Conservation (phyloP, 2,888 invertebrate species). For the Cactoblastis cactorum region DNA sequence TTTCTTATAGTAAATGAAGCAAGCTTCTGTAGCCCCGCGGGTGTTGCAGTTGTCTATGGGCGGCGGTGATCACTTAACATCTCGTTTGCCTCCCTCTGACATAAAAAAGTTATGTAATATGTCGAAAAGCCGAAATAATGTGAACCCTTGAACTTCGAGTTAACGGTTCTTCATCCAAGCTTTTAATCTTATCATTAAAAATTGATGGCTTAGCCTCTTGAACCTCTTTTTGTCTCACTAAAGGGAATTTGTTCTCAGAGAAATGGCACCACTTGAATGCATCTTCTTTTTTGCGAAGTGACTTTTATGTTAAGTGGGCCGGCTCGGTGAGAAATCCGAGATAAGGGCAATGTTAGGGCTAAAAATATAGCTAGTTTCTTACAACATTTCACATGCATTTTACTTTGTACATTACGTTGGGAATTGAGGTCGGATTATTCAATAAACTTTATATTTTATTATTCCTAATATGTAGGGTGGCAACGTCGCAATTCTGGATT, state of each 20-base stretch:
- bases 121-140: too few relatives aligned
- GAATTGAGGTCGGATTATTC: neutral
- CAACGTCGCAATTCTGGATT: too few relatives aligned
- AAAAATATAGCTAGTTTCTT: slow-evolving; percentile 22
- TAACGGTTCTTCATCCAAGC: slow-evolving; percentile 57
- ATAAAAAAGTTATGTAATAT: too few relatives aligned
- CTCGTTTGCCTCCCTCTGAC: too few relatives aligned
- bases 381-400: neutral
- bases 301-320: slow-evolving; percentile 16
- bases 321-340: slow-evolving; percentile 11
- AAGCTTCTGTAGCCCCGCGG: too few relatives aligned
- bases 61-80: too few relatives aligned
- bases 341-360: slow-evolving; percentile 21
- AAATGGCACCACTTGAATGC: slow-evolving; percentile 49
- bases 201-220: slow-evolving; percentile 63
- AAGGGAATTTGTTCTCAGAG: slow-evolving; percentile 45
- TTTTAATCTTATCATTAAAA: slow-evolving; percentile 68
- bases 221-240: slow-evolving; percentile 41
- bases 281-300: slow-evolving; percentile 35
- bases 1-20: too few relatives aligned
- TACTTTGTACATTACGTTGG: neutral
- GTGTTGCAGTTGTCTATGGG: too few relatives aligned
- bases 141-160: slow-evolving; percentile 55
- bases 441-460: too few relatives aligned
- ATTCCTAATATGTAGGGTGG: too few relatives aligned